Evolutionary conservation across 2,888 invertebrate species (phyloP).

Genomic region (Lymantria monacha): DNA sequence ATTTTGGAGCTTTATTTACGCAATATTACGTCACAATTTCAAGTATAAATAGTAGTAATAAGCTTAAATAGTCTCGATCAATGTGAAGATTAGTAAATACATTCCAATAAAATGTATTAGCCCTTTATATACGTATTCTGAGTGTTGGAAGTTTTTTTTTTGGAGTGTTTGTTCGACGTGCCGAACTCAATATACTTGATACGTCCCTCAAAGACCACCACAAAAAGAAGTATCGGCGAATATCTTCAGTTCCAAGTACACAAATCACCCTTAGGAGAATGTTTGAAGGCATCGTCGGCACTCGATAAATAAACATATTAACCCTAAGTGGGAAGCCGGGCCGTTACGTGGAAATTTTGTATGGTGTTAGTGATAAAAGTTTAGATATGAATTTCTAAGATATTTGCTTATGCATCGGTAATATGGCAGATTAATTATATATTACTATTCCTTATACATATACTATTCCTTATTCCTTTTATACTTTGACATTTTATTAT

Average conservation of each 20-base stretch:
- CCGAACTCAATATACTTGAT: neutral
- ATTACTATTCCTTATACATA: too few species aligned
- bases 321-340: slow-evolving; percentile 57
- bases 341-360: slow-evolving; percentile 41
- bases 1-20: too few species aligned
- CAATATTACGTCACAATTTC: too few species aligned
- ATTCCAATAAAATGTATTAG: too few species aligned
- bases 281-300: slow-evolving; percentile 30
- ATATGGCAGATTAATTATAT: too few species aligned
- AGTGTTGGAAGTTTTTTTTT: neutral
- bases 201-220: slow-evolving; percentile 2
- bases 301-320: slow-evolving; percentile 74
- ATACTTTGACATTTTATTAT: too few species aligned
- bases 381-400: too few species aligned
- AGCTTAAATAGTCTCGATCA: too few species aligned
- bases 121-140: neutral
- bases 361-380: slow-evolving; percentile 23
- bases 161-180: neutral
- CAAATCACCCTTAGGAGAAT: slow-evolving; percentile 32
- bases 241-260: slow-evolving; percentile 25
- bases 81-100: too few species aligned
- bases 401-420: too few species aligned
- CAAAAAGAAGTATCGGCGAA: slow-evolving; percentile 10
- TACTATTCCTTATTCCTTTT: too few species aligned
- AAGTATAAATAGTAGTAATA: too few species aligned